Evolutionary conservation across 2,113 vertebrate genomes (phyloP).

Genomic region (Sinocyclocheilus rhinocerous): DNA sequence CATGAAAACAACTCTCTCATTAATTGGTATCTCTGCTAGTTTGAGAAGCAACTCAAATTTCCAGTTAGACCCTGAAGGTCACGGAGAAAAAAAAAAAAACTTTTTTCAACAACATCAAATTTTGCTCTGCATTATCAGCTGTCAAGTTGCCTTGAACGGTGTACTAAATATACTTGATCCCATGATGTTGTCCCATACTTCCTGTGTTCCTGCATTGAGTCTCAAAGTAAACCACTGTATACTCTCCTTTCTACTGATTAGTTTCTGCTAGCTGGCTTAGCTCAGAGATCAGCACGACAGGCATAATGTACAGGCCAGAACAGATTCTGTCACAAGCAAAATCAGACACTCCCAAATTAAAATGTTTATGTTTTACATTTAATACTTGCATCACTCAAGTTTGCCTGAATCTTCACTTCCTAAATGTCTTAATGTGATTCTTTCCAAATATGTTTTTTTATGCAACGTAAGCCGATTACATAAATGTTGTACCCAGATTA

Average conservation of each 20-base stretch:
- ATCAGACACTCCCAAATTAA: background rate
- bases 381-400: background rate
- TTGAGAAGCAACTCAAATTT: background rate
- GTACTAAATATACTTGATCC: conserved; percentile 4
- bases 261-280: too few relatives aligned
- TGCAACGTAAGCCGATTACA: background rate
- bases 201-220: conserved; percentile 17
- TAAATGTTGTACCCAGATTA: background rate
- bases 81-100: background rate
- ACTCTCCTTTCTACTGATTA: background rate
- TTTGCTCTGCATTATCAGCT: background rate
- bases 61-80: background rate
- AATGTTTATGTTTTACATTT: background rate
- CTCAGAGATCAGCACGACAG: background rate
- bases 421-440: background rate
- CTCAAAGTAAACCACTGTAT: conserved; percentile 30
- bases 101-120: background rate
- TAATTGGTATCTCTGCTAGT: background rate
- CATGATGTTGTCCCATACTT: conserved; percentile 37
- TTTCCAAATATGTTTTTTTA: background rate
- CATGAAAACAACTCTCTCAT: background rate
- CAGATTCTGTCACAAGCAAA: background rate
- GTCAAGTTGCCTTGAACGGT: background rate
- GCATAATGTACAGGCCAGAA: background rate
- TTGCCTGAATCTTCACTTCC: background rate